Conservation (phyloP, 2,888 invertebrate genomes). For the Mesochorus sp. region DNA sequence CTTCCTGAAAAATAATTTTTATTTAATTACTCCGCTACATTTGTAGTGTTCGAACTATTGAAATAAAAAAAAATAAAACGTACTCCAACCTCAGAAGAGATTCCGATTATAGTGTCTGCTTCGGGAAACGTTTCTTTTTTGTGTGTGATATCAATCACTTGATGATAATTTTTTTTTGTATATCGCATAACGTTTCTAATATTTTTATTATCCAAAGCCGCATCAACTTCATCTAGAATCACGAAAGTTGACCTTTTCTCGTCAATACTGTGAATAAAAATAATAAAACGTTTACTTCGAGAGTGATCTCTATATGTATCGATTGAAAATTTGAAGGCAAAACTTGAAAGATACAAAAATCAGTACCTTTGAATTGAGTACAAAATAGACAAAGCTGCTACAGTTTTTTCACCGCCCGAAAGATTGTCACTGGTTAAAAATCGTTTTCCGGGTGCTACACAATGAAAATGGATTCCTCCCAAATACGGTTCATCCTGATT, state of each 20-base stretch:
- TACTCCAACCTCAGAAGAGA: conserved; percentile 18
- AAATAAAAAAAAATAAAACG: not conserved
- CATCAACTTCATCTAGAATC: conserved; percentile 99
- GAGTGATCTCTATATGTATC: no score
- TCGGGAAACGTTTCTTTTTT: not conserved
- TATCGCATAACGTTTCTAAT: conserved; percentile 1
- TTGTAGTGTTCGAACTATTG: not conserved
- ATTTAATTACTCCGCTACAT: not conserved
- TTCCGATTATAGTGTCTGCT: conserved; percentile 31
- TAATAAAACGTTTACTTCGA: no score
- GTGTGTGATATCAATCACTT: conserved; percentile 24
- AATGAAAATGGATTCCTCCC: conserved; percentile 98
- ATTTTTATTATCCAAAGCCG: conserved; percentile 89
- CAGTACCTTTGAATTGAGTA: conserved; percentile 96
- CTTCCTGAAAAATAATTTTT: not conserved
- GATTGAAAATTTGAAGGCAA: not conserved
- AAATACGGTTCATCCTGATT: conserved; percentile 99
- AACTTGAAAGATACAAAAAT: not conserved
- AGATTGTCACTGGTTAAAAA: conserved; percentile 98
- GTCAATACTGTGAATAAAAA: no score
- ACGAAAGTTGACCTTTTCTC: conserved; percentile 97
- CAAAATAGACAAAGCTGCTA: conserved; percentile 96
- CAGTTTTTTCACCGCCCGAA: conserved; percentile 98
- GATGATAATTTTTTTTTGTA: not conserved
- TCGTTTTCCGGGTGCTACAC: conserved; percentile 97